Base-by-base conservation (phyloP, 2,113 vertebrate species). In the Grammomys surdaster region DNA sequence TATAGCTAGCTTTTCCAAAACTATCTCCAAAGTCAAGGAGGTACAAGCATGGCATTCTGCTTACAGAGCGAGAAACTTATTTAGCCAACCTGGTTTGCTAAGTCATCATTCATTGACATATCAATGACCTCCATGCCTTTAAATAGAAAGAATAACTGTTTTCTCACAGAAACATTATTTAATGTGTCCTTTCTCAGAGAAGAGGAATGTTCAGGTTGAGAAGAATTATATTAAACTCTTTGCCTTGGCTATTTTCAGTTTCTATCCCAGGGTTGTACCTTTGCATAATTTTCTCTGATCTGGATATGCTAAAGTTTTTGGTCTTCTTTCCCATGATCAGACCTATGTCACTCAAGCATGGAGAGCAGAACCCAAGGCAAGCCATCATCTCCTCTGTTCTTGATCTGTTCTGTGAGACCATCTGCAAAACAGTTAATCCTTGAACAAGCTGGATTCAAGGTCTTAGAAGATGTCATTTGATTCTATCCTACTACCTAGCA, bases 381-480 rank as follows among this genome's bases (percentile, higher is more conserved):
- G 26, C 40, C 28, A 56, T 48, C 76, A 46, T 87, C 48, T 90
- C 36, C 46, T 89, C 84, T 97, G 82, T 84, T 94, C 43, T 84
- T 70, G 73, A 94, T 63, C 67, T 77, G 6, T 54, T 87, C 19
- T 77, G 3, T 40, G 5, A 51, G 24, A 46, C 16, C 87, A 81
- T 94, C 93, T 88, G 73, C 75, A 91, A 96, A 77, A 84, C 5
- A 77, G 33, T 43, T 36, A 73, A 58, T n/a, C 58, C 80, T 56
- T 4, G 14, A 87, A 51, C 58, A 97, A 92, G 54, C 82, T 75
- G 80, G 40, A 70, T 3, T 60, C 48, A 76, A 97, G 56, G 69
- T 70, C 94, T 92, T 89, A 40, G 77, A 92, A 97, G 95, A 78
- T 63, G 69, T 26, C 91, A 58, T 60, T 96, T 94, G 82, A 93